A percentile compares a stretch with the other conserved stretches of the same genome.
Evolutionary conservation across 2,797 vertebrate genomes (phyloP).

Genomic region (Remorina albescens): DNA sequence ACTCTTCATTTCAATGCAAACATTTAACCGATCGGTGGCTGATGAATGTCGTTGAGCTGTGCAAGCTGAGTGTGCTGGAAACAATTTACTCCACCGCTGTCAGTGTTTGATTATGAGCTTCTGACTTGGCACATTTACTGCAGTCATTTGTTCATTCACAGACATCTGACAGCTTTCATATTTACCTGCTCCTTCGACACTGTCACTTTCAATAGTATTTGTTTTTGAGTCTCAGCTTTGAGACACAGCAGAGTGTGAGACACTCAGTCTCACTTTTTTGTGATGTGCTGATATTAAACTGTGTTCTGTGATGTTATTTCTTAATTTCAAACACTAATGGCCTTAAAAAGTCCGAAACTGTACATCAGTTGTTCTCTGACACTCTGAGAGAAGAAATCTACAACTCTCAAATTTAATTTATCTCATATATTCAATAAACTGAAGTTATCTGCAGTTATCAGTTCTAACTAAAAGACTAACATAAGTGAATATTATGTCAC

Average conservation of each 20-base stretch:
- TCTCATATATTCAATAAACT: not conserved
- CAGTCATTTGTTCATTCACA: slow-evolving; percentile 31
- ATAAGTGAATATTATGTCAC: not conserved
- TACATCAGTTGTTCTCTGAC: not conserved
- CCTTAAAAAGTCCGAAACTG: not conserved
- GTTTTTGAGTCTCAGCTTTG: slow-evolving; percentile 33
- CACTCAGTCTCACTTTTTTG: slow-evolving; percentile 23
- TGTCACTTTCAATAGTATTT: slow-evolving; percentile 28
- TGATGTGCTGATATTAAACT: slow-evolving; percentile 15
- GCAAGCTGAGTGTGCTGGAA: not conserved
- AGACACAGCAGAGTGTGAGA: slow-evolving; percentile 22
- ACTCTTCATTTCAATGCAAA: slow-evolving; percentile 9
- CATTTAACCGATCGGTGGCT: not conserved
- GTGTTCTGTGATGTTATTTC: slow-evolving; percentile 2
- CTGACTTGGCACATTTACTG: slow-evolving; percentile 31
- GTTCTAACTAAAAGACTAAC: not conserved
- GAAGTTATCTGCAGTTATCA: not conserved
- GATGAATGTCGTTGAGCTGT: too few relatives aligned
- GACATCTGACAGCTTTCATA: slow-evolving; percentile 53
- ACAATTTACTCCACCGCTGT: slow-evolving; percentile 20
- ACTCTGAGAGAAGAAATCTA: not conserved
- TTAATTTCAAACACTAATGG: slow-evolving; percentile 22
- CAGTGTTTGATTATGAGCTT: not conserved
- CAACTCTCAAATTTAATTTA: not conserved
- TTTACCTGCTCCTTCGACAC: slow-evolving; percentile 44